phyloP scores from a whole-genome alignment of 2,797 vertebrate genomes.

The Cynopterus sphinx region DNA sequence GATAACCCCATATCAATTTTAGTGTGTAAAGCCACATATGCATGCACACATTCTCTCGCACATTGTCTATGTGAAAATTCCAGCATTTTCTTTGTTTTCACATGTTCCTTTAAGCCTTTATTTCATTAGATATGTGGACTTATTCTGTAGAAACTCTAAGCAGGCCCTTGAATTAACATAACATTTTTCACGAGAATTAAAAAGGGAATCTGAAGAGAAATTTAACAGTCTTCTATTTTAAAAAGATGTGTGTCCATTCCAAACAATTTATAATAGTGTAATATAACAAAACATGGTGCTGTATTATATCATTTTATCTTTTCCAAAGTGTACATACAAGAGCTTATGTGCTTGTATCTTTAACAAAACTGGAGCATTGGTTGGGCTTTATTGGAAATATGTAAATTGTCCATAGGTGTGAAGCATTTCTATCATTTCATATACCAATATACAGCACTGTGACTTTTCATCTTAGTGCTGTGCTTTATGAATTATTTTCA shows the following conservation, averaged over 20 bases:
- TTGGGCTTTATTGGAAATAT: constrained; percentile 11
- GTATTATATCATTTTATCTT: constrained; percentile 19
- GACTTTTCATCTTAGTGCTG: background rate
- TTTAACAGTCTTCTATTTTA: constrained; percentile 42
- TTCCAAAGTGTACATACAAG: background rate
- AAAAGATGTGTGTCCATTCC: background rate
- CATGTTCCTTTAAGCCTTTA: background rate
- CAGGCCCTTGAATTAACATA: background rate
- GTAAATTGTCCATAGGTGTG: background rate
- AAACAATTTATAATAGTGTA: background rate
- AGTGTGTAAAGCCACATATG: background rate
- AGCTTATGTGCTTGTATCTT: background rate
- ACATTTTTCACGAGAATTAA: background rate
- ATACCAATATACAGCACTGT: background rate
- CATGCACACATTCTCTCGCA: background rate
- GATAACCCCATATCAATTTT: background rate
- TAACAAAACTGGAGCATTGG: background rate
- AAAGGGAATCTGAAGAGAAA: background rate
- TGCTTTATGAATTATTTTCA: background rate
- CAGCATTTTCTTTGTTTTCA: constrained; percentile 1
- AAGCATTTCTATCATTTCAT: background rate
- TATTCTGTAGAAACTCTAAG: background rate
- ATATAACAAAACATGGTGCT: background rate
- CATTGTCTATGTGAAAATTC: constrained; percentile 39
- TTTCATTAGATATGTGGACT: constrained; percentile 4